Evolutionary conservation across 2,113 vertebrate species (phyloP).

Genomic region (Spermophilus dauricus): DNA sequence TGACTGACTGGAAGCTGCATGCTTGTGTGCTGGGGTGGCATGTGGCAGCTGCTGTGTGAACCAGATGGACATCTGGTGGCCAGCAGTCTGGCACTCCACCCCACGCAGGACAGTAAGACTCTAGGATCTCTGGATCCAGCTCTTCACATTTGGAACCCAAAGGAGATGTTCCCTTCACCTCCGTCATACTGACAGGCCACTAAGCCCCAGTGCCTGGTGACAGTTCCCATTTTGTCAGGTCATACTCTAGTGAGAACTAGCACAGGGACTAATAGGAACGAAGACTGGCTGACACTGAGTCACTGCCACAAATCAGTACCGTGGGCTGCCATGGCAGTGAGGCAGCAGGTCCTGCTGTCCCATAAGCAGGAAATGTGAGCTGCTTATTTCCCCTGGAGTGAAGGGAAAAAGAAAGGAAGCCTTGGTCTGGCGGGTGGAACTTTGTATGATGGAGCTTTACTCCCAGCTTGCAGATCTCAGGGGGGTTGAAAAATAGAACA

Average conservation of each 20-base stretch:
- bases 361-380: neutral
- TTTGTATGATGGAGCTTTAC: neutral
- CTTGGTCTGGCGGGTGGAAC: neutral
- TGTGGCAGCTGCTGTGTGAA: neutral
- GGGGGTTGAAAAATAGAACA: neutral
- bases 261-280: slow-evolving; percentile 21
- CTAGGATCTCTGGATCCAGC: neutral
- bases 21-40: neutral
- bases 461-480: neutral
- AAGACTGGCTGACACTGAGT: neutral
- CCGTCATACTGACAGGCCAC: slow-evolving; percentile 50
- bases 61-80: neutral
- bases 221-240: neutral
- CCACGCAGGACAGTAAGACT: neutral
- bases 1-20: neutral
- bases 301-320: neutral
- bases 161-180: slow-evolving; percentile 8
- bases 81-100: neutral
- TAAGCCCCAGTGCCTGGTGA: neutral
- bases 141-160: neutral
- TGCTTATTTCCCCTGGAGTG: neutral
- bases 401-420: neutral
- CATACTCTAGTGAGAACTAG: neutral
- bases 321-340: neutral
- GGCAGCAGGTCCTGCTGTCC: neutral